These are phyloP conservation scores for Lymantria monacha DNA, from an alignment of 2,888 invertebrate genomes.

Conservation along the genomic window DNA sequence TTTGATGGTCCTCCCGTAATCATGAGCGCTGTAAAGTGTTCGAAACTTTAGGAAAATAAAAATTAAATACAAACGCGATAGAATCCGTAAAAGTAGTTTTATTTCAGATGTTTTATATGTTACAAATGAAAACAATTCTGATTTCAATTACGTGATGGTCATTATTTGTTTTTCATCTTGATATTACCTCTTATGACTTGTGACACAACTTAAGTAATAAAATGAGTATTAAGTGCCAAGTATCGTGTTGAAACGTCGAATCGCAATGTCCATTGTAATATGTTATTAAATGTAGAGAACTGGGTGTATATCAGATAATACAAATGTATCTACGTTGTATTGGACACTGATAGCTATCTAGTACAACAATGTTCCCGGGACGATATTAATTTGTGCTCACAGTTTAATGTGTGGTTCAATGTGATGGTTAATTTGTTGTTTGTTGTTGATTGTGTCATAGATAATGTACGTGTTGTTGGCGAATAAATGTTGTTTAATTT, in stretches of 20 bases:
- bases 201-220: slow-evolving; percentile 16
- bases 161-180: too few relatives aligned
- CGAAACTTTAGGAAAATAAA: too few relatives aligned
- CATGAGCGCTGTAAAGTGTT: too few relatives aligned
- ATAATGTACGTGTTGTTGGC: not conserved
- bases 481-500: not conserved
- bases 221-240: slow-evolving; percentile 28
- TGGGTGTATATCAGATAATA: not conserved
- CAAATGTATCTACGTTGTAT: not conserved
- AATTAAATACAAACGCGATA: too few relatives aligned
- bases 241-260: slow-evolving; percentile 27
- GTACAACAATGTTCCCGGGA: not conserved
- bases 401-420: slow-evolving; percentile 2
- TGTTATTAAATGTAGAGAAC: slow-evolving; percentile 8
- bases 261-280: slow-evolving; percentile 13
- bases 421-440: slow-evolving; percentile 2
- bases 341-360: slow-evolving; percentile 2
- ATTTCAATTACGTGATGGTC: too few relatives aligned
- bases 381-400: slow-evolving; percentile 4
- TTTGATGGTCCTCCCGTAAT: too few relatives aligned
- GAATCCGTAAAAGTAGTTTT: too few relatives aligned
- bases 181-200: slow-evolving; percentile 12
- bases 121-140: too few relatives aligned
- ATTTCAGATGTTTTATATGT: too few relatives aligned
- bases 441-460: not conserved